Evolutionary conservation across 2,797 vertebrate genomes (phyloP).

Genomic region (Molothrus ater): DNA sequence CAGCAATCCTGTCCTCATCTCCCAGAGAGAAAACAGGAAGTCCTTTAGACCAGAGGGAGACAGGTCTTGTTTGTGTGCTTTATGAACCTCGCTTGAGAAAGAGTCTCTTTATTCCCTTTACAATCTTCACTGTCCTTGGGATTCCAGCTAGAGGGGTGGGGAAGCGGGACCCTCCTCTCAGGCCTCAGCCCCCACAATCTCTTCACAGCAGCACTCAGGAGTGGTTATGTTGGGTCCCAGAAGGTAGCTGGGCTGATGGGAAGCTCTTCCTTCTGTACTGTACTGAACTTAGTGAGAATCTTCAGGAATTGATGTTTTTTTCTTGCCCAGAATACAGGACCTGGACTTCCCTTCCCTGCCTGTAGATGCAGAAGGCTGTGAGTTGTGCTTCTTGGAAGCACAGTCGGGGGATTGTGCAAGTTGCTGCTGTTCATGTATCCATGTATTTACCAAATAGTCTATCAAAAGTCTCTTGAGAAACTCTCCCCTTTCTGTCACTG

Average conservation of each 20-base stretch:
- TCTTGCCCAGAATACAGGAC: not conserved
- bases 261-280: not conserved
- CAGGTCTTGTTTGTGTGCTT: not conserved
- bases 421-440: slow-evolving; percentile 14
- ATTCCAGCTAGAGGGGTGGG: not conserved
- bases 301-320: not conserved
- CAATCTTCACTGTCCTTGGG: not conserved
- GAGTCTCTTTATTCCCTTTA: not conserved
- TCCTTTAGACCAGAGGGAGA: not conserved
- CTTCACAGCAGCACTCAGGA: not conserved
- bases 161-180: accelerated
- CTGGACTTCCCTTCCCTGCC: not conserved
- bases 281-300: not conserved
- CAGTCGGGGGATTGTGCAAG: not conserved
- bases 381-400: not conserved
- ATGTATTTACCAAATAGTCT: slow-evolving; percentile 44
- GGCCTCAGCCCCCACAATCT: not conserved
- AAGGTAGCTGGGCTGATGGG: not conserved
- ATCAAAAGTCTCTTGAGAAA: slow-evolving; percentile 6
- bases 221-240: not conserved
- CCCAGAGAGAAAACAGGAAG: not conserved
- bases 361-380: not conserved
- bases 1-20: not conserved
- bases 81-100: not conserved
- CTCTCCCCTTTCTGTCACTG: not conserved